Evolutionary conservation across 2,113 vertebrate genomes (phyloP).

Genomic region (Dromiciops gliroides): DNA sequence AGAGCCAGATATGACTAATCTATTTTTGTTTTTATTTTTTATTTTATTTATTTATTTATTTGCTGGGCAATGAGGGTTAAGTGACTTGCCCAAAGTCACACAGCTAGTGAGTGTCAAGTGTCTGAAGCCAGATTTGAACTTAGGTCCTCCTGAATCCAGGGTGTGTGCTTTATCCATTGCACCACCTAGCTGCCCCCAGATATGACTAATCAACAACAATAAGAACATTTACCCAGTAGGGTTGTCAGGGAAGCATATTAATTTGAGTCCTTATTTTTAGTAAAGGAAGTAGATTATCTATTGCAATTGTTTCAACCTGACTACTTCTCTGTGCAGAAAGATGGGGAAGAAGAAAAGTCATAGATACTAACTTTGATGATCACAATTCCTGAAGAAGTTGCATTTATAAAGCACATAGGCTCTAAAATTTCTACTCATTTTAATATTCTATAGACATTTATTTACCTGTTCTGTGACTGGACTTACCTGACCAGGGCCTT

Average conservation of each 20-base stretch:
- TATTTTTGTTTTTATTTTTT: too few species aligned
- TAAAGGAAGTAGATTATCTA: not conserved
- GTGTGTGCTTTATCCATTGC: too few species aligned
- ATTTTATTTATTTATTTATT: too few species aligned
- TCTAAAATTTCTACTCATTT: not conserved
- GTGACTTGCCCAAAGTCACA: too few species aligned
- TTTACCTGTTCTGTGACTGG: constrained; percentile 47
- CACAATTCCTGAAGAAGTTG: not conserved
- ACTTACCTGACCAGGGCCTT: constrained; percentile 29
- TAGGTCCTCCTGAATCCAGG: too few species aligned
- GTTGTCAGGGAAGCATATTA: not conserved
- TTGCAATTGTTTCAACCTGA: not conserved
- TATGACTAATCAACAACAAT: not conserved
- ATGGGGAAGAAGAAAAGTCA: not conserved
- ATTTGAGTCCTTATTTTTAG: not conserved
- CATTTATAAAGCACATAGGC: not conserved
- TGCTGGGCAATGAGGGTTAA: too few species aligned
- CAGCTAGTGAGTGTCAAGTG: too few species aligned
- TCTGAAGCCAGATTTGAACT: too few species aligned
- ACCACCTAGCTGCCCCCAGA: too few species aligned
- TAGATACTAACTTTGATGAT: not conserved
- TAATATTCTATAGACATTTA: not conserved
- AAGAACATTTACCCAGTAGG: not conserved
- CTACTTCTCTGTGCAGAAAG: not conserved
- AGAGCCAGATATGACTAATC: too few species aligned